These are phyloP conservation scores for Penaeus vannamei DNA, from an alignment of 1,140 invertebrate genomes.

Conservation along the genomic window DNA sequence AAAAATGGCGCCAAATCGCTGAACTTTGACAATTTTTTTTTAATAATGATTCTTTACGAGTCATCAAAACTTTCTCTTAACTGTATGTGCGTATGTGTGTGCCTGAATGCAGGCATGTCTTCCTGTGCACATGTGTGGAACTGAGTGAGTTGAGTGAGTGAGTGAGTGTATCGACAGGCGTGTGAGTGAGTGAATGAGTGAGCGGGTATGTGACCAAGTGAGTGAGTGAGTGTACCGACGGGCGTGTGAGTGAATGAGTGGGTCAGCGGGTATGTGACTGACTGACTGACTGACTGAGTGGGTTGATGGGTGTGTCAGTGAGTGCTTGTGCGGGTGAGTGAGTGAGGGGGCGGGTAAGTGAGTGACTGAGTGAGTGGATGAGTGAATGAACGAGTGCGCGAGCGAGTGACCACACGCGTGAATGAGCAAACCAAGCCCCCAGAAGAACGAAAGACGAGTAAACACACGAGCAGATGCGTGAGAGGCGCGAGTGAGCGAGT, in stretches of 20 bases:
- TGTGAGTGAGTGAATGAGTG: neutral
- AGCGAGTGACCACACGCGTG: neutral
- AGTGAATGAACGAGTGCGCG: neutral
- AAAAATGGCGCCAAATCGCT: no score
- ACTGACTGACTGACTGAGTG: neutral
- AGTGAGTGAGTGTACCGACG: neutral
- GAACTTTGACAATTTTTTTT: no score
- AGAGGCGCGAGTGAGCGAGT: no score
- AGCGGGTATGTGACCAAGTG: neutral
- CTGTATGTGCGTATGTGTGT: no score
- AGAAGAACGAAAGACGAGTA: no score
- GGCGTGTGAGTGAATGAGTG: neutral
- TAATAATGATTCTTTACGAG: no score
- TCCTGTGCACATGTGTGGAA: neutral
- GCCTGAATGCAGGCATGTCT: neutral
- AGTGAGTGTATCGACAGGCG: neutral
- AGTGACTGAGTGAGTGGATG: neutral
- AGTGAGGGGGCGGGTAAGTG: neutral
- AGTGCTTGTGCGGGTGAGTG: neutral
- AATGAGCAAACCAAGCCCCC: neutral
- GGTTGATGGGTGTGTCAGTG: neutral
- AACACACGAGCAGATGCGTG: no score
- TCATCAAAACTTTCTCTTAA: no score
- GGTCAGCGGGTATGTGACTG: neutral
- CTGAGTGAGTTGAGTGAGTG: neutral